These are phyloP conservation scores for Nephrotoma flavescens DNA, from an alignment of 2,888 invertebrate species.

Conservation along the genomic window DNA sequence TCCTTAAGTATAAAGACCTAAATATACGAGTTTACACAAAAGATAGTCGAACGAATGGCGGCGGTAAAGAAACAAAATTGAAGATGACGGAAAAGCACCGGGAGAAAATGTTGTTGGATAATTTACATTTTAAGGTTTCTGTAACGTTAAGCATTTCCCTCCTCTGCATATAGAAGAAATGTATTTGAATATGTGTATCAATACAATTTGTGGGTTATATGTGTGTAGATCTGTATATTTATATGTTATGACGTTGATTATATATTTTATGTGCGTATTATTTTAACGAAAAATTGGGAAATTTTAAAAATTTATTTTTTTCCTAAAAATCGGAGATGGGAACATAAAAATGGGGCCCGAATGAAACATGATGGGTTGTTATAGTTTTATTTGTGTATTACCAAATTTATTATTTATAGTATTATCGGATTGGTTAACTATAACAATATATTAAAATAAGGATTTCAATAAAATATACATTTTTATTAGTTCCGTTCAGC, in stretches of 20 bases:
- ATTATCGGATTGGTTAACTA: neutral
- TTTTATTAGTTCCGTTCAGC: neutral
- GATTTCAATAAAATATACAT: neutral
- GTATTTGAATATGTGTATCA: neutral
- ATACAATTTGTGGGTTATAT: neutral
- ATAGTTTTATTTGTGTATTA: neutral
- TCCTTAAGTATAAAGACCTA: neutral
- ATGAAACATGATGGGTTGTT: neutral
- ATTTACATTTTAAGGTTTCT: neutral
- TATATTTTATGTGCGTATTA: neutral
- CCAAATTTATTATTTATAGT: neutral
- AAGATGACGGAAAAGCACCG: neutral
- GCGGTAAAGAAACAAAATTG: neutral
- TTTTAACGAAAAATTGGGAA: neutral
- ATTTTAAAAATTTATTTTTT: neutral
- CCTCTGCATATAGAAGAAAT: neutral
- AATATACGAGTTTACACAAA: neutral
- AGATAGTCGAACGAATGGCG: neutral
- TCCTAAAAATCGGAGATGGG: neutral
- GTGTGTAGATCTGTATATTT: neutral
- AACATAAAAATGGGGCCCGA: neutral
- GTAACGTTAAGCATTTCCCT: neutral
- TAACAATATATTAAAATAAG: neutral
- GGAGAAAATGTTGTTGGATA: neutral
- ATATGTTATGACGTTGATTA: neutral